Conservation (phyloP, 2,797 vertebrate species). For the Coregonus ussuriensis region DNA sequence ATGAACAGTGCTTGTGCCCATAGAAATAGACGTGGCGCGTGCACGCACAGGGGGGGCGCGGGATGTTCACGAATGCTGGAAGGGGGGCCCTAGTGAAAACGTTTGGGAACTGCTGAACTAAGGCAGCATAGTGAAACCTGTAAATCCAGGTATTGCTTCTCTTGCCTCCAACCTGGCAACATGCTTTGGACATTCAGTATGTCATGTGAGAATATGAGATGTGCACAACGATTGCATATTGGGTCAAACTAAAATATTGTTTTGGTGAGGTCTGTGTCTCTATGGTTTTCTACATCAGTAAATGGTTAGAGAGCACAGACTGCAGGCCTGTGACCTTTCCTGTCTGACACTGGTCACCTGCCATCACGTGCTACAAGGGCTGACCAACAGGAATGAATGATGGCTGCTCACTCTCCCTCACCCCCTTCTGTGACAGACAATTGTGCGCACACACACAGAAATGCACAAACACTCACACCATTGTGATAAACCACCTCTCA, state of each 20-base stretch:
- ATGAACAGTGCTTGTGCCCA: too few species aligned
- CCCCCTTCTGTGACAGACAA: conserved; percentile 24
- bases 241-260: conserved; percentile 13
- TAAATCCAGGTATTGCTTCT: conserved; percentile 17
- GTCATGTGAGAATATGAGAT: neutral
- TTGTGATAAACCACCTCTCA: conserved; percentile 35
- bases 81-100: too few species aligned
- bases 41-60: too few species aligned
- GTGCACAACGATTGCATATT: conserved; percentile 19
- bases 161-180: neutral
- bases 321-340: conserved; percentile 65
- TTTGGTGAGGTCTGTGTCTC: conserved; percentile 13
- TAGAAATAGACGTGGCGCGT: too few species aligned
- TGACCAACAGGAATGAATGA: conserved; percentile 67
- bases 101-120: too few species aligned
- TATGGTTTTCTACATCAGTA: conserved; percentile 47
- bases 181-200: neutral
- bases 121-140: neutral
- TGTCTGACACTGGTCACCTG: conserved; percentile 69
- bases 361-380: conserved; percentile 57
- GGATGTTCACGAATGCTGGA: too few species aligned
- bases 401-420: conserved; percentile 50
- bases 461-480: conserved; percentile 9
- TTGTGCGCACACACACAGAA: neutral
- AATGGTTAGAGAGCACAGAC: conserved; percentile 36